Percentiles rank a stretch among this genome's conserved stretches.
Evolutionary conservation across 2,888 invertebrate species (phyloP).

Genomic region (Conomelus anceps): DNA sequence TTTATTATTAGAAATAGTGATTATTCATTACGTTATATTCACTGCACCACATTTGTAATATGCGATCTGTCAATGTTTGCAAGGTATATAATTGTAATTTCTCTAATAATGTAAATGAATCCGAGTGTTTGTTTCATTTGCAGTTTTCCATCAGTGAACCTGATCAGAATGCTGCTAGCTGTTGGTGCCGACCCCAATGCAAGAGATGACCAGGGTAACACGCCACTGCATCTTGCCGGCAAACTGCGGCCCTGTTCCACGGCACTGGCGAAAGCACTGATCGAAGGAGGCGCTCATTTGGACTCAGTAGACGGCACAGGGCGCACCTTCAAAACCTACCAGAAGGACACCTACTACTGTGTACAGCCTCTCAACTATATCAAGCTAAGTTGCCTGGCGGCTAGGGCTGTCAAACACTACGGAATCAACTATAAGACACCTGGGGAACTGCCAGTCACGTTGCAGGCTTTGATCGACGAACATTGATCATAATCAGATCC

Average conservation of each 20-base stretch:
- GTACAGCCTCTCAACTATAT: slow-evolving; percentile 72
- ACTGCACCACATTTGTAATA: no score
- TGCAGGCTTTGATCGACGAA: slow-evolving; percentile 29
- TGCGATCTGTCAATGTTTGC: no score
- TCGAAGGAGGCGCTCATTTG: slow-evolving; percentile 76
- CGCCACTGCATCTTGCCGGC: slow-evolving; percentile 79
- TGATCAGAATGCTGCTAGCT: slow-evolving; percentile 66
- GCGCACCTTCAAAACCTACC: slow-evolving; percentile 60
- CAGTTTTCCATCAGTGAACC: slow-evolving; percentile 60
- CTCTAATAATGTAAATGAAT: no score
- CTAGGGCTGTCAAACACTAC: slow-evolving; percentile 57
- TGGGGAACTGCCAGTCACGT: slow-evolving; percentile 29
- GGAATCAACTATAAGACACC: slow-evolving; percentile 38
- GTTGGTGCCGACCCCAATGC: slow-evolving; percentile 79
- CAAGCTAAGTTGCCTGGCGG: slow-evolving; percentile 78
- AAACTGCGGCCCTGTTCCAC: slow-evolving; percentile 61
- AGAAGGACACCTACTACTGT: slow-evolving; percentile 45
- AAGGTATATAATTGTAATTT: no score
- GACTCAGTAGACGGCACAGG: slow-evolving; percentile 73
- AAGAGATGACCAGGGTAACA: slow-evolving; percentile 75
- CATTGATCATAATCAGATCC: slow-evolving; percentile 30
- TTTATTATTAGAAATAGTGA: no score
- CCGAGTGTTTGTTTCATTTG: slow-evolving; percentile 41
- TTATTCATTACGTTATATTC: no score
- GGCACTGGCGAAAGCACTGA: slow-evolving; percentile 61